Percentiles rank a stretch among this genome's conserved stretches.
phyloP scores from a whole-genome alignment of 2,797 vertebrate species.

The Pangasius krempfi region DNA sequence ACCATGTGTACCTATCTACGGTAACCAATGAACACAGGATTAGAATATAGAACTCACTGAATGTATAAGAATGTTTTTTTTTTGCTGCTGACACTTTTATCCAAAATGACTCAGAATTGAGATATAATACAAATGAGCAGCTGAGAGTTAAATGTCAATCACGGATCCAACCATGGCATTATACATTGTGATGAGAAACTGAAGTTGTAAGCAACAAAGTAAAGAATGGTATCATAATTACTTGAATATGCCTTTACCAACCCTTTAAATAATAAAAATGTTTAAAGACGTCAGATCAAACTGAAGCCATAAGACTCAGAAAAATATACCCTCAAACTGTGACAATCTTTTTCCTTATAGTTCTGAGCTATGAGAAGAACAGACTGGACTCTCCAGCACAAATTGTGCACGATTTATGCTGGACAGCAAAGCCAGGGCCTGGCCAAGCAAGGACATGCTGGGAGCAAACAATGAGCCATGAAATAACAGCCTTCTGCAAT shows the following conservation, averaged over 20 bases:
- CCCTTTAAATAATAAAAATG: neutral
- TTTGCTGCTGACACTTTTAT: neutral
- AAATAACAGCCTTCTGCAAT: constrained; percentile 55
- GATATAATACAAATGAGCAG: neutral
- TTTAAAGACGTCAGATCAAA: neutral
- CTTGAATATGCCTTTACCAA: neutral
- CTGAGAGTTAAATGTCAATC: neutral
- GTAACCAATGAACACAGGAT: neutral
- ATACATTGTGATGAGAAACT: neutral
- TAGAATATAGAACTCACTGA: neutral
- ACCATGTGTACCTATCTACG: neutral
- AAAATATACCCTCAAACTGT: constrained; percentile 54
- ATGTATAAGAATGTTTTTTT: neutral
- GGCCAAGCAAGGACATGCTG: constrained; percentile 14
- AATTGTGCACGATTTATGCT: constrained; percentile 1
- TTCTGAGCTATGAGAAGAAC: constrained; percentile 48
- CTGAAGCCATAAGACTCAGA: neutral
- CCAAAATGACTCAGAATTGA: neutral
- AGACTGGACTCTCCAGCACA: constrained; percentile 16
- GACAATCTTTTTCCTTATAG: constrained; percentile 57
- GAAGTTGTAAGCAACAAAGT: neutral
- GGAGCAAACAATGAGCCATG: constrained; percentile 41
- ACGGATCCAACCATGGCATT: neutral
- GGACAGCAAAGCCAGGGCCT: neutral
- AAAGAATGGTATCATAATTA: neutral